Base-by-base conservation (phyloP, 2,113 vertebrate species). In the Triplophysa rosa region DNA sequence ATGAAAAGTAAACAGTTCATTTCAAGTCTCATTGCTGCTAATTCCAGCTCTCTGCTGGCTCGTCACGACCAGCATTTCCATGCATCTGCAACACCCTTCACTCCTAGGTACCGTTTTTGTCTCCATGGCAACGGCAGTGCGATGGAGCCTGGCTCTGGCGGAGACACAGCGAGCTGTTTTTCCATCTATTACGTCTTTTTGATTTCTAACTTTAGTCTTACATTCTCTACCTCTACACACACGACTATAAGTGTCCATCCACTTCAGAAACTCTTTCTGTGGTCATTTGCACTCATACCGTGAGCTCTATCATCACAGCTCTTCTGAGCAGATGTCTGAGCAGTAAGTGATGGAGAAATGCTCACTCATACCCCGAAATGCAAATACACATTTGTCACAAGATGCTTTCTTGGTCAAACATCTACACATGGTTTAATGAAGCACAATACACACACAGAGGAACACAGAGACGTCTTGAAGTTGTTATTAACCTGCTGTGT, bases 51-150 rank as follows among this genome's bases (percentile, higher is more conserved):
- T 67, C 80, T 72, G 67, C 86, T 82, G 81, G 85, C 84, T 89
- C 83, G 85, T 88, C 89, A 89, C 84, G 88, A 16, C 90, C 87
- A 87, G 83, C 88, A 89, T 91, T 88, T 89, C 88, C 88, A 89
- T 88, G 86, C 91, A 91, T 87, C 87, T 87, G 79, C 80, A 76
- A 86, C 87, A 84, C 86, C 86, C 88, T 87, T 84, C 88, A 89
- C 88, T 91, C 61, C 80, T 85, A 91, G 90, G 89, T 91, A 93
- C 83, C 85, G 84, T 87, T 90, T 87, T 80, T 81, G 13, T 93
- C 86, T 56, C 90, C 88, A 92, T 92, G 86, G 89, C 87, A 93
- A 93, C 92, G 85, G 21, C 47, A 69, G 68, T 86, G 85, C 88
- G 87, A 90, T 87, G 84, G 88, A 88, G 87, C 84, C 87, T 84